Conservation (phyloP, 2,888 invertebrate species). For the Ernsta delagoae region DNA sequence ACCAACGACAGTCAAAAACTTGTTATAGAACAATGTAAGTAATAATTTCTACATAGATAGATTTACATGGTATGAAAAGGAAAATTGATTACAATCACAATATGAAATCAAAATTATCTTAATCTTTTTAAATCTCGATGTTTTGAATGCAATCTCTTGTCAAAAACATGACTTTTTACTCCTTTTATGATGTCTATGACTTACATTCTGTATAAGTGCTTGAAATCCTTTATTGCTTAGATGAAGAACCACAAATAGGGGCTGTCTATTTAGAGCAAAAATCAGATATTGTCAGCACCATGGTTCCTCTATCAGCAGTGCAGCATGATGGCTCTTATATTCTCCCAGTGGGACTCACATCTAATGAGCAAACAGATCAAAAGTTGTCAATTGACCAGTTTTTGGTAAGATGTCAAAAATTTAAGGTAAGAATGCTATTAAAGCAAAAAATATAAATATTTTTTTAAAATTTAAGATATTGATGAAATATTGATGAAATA, state of each 20-base stretch:
- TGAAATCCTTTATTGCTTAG: constrained; percentile 41
- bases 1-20: constrained; percentile 53
- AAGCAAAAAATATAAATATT: no score
- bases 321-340: constrained; percentile 39
- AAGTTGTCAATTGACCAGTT: constrained; percentile 47
- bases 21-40: constrained; percentile 60
- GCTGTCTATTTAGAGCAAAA: constrained; percentile 47
- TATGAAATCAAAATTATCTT: no score
- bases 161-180: no score
- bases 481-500: no score
- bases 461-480: no score
- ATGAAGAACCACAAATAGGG: constrained; percentile 50
- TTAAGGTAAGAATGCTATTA: constrained; percentile 48
- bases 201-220: no score
- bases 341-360: constrained; percentile 25
- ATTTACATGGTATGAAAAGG: no score
- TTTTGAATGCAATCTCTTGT: no score
- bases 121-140: no score
- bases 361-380: constrained; percentile 38
- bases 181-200: no score
- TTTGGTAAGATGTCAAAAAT: constrained; percentile 53
- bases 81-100: no score
- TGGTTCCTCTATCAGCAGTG: constrained; percentile 48
- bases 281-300: constrained; percentile 45
- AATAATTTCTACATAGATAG: background rate